Evolutionary conservation across 1,140 invertebrate species (phyloP).

Genomic region (Lepidostoma basale): DNA sequence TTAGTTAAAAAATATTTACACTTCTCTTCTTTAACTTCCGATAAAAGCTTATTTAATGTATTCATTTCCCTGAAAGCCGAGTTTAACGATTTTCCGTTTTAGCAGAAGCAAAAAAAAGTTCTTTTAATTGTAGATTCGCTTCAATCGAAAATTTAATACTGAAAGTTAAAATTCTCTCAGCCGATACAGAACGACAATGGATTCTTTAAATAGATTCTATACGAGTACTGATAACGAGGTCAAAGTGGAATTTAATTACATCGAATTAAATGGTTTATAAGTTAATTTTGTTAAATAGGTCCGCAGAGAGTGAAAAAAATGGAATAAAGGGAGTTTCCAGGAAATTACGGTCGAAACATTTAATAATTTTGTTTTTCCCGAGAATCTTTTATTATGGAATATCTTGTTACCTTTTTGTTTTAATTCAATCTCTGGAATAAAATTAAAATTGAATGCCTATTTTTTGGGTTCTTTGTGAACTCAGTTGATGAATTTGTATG

Average conservation of each 20-base stretch:
- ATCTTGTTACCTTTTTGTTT: neutral
- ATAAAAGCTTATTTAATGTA: no score
- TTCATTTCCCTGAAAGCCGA: no score
- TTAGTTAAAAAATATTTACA: no score
- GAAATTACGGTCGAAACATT: neutral
- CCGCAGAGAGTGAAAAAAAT: neutral
- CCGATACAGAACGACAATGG: neutral
- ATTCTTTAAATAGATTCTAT: neutral
- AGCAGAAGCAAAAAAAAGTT: neutral
- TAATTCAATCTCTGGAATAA: neutral
- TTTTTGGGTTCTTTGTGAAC: no score
- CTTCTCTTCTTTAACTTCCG: no score
- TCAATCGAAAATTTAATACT: neutral
- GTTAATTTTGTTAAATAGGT: constrained; percentile 3
- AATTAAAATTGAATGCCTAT: no score
- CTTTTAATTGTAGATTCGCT: neutral
- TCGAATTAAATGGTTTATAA: neutral
- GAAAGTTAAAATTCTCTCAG: neutral
- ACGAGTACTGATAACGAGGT: constrained; percentile 1
- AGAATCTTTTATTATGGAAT: neutral
- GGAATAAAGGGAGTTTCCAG: neutral
- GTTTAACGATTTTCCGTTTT: neutral
- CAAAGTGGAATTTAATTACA: constrained; percentile 3
- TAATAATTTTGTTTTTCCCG: neutral
- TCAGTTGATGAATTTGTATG: no score